A percentile compares a stretch with the other conserved stretches of the same genome.
Evolutionary conservation across 2,113 vertebrate genomes (phyloP).

Genomic region (Nannospalax galili): DNA sequence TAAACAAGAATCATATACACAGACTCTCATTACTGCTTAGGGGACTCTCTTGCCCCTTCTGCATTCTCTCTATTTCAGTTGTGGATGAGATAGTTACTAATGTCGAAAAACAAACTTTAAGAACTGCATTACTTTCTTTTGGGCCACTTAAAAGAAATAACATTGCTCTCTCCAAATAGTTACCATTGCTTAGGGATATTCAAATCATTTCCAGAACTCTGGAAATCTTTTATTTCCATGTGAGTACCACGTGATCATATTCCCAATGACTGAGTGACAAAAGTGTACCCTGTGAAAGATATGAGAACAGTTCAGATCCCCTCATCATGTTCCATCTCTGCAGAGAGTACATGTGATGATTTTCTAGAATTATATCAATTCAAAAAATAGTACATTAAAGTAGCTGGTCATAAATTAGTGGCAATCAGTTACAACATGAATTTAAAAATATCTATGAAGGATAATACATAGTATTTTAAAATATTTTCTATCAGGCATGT

Average conservation of each 20-base stretch:
- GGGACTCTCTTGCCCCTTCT: background rate
- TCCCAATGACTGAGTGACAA: background rate
- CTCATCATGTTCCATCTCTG: background rate
- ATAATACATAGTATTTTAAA: background rate
- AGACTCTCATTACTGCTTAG: background rate
- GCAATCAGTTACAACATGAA: background rate
- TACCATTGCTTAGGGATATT: background rate
- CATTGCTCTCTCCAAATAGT: background rate
- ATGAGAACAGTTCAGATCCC: background rate
- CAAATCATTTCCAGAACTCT: background rate
- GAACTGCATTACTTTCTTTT: background rate
- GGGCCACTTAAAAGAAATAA: background rate
- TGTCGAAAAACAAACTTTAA: background rate
- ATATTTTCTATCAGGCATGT: background rate
- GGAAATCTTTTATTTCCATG: background rate
- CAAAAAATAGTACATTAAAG: background rate
- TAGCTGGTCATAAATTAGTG: background rate
- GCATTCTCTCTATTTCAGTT: background rate
- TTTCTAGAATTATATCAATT: conserved; percentile 14
- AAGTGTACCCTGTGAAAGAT: background rate
- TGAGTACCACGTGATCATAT: background rate
- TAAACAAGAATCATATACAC: background rate
- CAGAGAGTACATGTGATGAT: background rate
- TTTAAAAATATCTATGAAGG: background rate
- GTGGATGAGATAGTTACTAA: background rate